phyloP scores from a whole-genome alignment of 2,113 vertebrate species.

The Bubo scandiacus region DNA sequence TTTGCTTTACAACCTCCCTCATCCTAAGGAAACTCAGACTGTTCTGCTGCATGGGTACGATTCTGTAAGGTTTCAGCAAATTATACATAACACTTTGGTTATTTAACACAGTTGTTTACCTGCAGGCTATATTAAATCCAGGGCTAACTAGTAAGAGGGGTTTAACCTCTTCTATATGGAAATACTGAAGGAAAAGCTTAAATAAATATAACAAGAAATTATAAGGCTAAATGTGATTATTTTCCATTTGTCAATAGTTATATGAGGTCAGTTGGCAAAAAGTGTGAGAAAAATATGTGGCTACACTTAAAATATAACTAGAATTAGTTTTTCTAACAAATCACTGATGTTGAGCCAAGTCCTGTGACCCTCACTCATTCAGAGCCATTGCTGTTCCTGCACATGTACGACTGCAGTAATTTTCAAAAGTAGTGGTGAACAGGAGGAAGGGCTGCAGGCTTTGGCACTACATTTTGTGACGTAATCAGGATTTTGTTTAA shows the following conservation, averaged over 20 bases:
- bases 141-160: slow-evolving; percentile 33
- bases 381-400: neutral
- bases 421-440: neutral
- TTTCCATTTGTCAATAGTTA: slow-evolving; percentile 56
- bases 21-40: neutral
- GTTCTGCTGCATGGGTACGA: neutral
- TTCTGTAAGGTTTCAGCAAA: neutral
- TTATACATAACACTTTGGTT: slow-evolving; percentile 21
- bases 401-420: neutral
- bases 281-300: slow-evolving; percentile 37
- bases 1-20: neutral
- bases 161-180: slow-evolving; percentile 38
- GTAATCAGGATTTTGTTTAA: slow-evolving; percentile 49
- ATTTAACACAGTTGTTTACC: slow-evolving; percentile 28
- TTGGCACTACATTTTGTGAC: neutral
- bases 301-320: slow-evolving; percentile 51
- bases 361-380: neutral
- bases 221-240: slow-evolving; percentile 54
- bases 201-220: slow-evolving; percentile 45
- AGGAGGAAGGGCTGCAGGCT: slow-evolving; percentile 18
- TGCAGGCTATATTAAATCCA: slow-evolving; percentile 46
- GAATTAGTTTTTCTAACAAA: slow-evolving; percentile 54
- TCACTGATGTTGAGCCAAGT: slow-evolving; percentile 17
- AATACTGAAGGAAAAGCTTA: slow-evolving; percentile 32
- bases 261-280: slow-evolving; percentile 55